phyloP scores from a whole-genome alignment of 2,797 vertebrate genomes.

The Esox lucius region DNA sequence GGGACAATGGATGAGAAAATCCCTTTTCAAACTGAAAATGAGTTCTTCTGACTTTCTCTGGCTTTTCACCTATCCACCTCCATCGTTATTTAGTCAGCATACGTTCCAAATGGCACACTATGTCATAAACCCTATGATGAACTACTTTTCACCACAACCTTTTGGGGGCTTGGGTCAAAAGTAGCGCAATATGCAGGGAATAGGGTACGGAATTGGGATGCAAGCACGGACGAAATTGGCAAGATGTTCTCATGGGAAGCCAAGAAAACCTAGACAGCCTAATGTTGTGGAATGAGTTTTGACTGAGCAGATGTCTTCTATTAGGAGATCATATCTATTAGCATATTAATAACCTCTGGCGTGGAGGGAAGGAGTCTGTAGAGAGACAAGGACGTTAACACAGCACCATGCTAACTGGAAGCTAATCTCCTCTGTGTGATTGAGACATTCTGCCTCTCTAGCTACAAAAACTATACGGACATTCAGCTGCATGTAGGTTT shows the following conservation, averaged over 20 bases:
- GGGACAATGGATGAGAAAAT: not conserved
- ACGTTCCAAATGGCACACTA: too few relatives aligned
- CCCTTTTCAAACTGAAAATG: not conserved
- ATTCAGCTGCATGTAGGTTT: not conserved
- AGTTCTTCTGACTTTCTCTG: too few relatives aligned
- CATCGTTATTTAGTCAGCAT: too few relatives aligned
- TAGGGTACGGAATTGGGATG: not conserved
- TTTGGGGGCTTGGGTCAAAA: too few relatives aligned
- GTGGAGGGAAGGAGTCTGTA: too few relatives aligned
- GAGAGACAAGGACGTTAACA: too few relatives aligned
- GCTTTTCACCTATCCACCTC: too few relatives aligned
- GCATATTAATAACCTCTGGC: slow-evolving; percentile 76
- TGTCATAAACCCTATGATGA: too few relatives aligned
- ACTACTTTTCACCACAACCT: too few relatives aligned
- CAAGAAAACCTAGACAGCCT: slow-evolving; percentile 37
- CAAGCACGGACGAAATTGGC: not conserved
- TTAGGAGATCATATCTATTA: slow-evolving; percentile 74
- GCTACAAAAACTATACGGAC: not conserved
- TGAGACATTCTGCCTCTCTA: slow-evolving; percentile 47
- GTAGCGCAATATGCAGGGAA: too few relatives aligned
- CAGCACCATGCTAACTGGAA: slow-evolving; percentile 55
- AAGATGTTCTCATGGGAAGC: slow-evolving; percentile 32
- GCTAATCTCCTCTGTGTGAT: slow-evolving; percentile 65
- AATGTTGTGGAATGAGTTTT: slow-evolving; percentile 68
- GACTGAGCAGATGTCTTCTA: slow-evolving; percentile 76